These are phyloP conservation scores for Liparis tanakae DNA, from an alignment of 2,797 vertebrate genomes.

Conservation along the genomic window DNA sequence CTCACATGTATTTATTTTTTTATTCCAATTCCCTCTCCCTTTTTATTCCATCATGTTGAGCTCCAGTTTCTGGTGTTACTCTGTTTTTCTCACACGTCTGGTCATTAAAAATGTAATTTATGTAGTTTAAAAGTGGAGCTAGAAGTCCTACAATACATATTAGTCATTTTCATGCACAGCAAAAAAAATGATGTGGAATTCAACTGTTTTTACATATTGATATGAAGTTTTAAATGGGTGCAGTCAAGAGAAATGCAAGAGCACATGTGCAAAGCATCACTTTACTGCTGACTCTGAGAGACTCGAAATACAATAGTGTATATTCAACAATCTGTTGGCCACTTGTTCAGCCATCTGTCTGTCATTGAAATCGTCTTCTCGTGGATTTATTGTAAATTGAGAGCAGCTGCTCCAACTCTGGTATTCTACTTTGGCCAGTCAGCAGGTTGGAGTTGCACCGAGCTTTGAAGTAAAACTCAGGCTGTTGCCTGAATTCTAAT, in stretches of 20 bases:
- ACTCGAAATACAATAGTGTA: background rate
- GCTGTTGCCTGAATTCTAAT: background rate
- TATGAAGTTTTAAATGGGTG: background rate
- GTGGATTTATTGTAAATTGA: slow-evolving; percentile 8
- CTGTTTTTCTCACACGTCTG: background rate
- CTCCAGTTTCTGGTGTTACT: background rate
- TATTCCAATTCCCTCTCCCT: background rate
- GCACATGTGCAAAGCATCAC: background rate
- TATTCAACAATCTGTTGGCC: slow-evolving; percentile 11
- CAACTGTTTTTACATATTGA: background rate
- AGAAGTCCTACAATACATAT: slow-evolving; percentile 5
- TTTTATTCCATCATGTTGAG: background rate
- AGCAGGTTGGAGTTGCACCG: background rate
- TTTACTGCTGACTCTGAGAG: background rate
- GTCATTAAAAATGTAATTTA: background rate
- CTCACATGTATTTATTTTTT: background rate
- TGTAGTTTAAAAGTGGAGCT: slow-evolving; percentile 1
- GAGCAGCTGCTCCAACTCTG: slow-evolving; percentile 20
- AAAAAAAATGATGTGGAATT: background rate
- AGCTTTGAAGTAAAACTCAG: background rate
- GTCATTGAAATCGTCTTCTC: slow-evolving; percentile 1
- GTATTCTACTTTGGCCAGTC: background rate
- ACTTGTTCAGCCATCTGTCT: slow-evolving; percentile 19
- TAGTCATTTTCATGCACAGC: slow-evolving; percentile 8
- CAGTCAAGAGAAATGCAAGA: background rate